Conservation (phyloP, 2,113 vertebrate genomes). For the Indicator indicator region DNA sequence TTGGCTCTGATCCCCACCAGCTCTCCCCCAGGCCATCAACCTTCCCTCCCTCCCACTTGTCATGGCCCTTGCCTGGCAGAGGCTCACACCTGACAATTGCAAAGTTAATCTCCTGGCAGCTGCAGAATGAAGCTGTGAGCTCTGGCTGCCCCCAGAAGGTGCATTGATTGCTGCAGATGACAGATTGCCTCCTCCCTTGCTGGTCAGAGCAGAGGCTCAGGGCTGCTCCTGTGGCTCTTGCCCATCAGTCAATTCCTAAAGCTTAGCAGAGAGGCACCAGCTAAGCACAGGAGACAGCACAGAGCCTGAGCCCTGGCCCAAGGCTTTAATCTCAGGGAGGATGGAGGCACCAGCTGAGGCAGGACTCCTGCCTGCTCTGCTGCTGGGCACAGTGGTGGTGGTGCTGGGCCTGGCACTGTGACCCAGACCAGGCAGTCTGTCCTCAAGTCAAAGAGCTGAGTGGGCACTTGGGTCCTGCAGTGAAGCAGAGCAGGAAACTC, state of each 20-base stretch:
- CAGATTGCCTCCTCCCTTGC: not conserved
- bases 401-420: fast-evolving
- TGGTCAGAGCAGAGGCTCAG: not conserved
- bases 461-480: not conserved
- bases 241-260: constrained; percentile 13
- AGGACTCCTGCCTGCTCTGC: not conserved
- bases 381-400: not conserved
- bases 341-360: not conserved
- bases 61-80: not conserved
- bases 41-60: not conserved
- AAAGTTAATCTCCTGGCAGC: constrained; percentile 39
- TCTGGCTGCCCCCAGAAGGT: not conserved
- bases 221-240: not conserved
- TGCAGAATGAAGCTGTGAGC: not conserved
- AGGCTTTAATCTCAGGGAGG: not conserved
- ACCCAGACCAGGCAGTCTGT: not conserved
- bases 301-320: constrained; percentile 4
- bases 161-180: constrained; percentile 50
- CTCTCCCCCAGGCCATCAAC: not conserved
- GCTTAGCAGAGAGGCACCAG: not conserved
- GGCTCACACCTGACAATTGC: constrained; percentile 16
- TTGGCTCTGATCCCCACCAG: not conserved
- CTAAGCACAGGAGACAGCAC: not conserved
- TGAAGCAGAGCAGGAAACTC: not conserved
- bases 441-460: not conserved